Evolutionary conservation across 2,113 vertebrate species (phyloP), one percentile per base, ranked within the genome.

Genomic region (Eonycteris spelaea): DNA sequence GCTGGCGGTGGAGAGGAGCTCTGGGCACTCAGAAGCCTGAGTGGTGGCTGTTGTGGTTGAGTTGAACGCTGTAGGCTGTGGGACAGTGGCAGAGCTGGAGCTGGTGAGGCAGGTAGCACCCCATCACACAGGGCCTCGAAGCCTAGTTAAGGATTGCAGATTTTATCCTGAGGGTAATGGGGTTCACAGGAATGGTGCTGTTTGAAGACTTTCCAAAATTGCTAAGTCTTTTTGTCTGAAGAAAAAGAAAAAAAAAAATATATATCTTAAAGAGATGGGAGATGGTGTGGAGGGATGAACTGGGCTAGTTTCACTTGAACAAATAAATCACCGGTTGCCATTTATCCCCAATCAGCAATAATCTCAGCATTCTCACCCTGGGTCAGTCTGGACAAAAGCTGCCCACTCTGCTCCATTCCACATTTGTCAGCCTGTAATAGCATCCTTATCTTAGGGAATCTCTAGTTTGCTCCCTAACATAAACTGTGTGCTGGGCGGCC

Each of bases 261-360:
- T 43, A 43, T 59, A 82, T 71, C 89, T 95, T 95, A 84, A 95
- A 89, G 84, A 70, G 83, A 90, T 96, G 95, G 88, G 91, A 91
- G 96, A 95, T 82, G 96, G 97, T 95, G 79, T 68, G 77, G 96
- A 90, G 86, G 94, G 97, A 96, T 97, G 97, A 93, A 97, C 97
- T 97, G 89, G 83, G 74, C 95, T 95, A 96, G 96, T 98, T 97
- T 98, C 97, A 96, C 95, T 95, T 95, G 97, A 96, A 97, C 97
- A 97, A 97, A 97, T 96, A 97, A 97, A 96, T 97, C 97, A 96
- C 95, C 0, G 0, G 78, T 86, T 97, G 97, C 96, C 96, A 95
- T 97, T 98, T 98, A 96, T 98, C 95, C 96, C 93, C 94, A 97
- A 97, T 98, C 97, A 97, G 91, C 95, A 94, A 91, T 98, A 98